Base-by-base conservation (phyloP, 2,888 invertebrate genomes). In the Drosophila ezoana region DNA sequence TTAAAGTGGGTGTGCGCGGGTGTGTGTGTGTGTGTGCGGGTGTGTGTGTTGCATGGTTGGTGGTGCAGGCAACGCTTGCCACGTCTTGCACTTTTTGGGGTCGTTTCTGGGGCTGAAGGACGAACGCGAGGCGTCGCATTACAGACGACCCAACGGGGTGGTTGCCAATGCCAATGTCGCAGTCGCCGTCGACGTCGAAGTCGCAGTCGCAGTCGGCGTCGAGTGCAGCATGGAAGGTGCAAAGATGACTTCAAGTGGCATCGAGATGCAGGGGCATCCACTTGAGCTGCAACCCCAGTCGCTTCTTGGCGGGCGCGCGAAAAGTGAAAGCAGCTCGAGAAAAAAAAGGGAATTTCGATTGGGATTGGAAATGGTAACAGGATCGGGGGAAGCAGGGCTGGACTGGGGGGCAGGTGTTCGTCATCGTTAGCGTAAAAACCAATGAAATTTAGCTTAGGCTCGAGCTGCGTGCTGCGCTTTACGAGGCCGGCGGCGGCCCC, bases 401-500 rank as follows among this genome's bases (percentile, higher is more conserved):
- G n/a, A 10, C 13, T 48, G 48, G n/a, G 43, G 35, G 52, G 47
- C 62, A 54, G 20, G 28, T 28, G 28, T 28, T 28, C 41, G 38
- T 40, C 64, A 68, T 76, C 79, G 72, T 77, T 80, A 65, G 64
- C 83, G 69, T 83, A 83, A 89, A 88, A 89, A 71, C 72, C 81
- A 89, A 85, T 89, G 83, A 85, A 87, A 87, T 82, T 82, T 89
- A 88, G 85, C 77, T 85, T 82, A 87, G 76, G 72, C 69, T 61
- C 57, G 23, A 5, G 62, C 59, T 76, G 72, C 54, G 72, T 70
- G 57, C 76, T 66, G 74, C 81, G 74, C 81, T 89, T 89, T 89
- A 89, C 85, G 89, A 87, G 81, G 61, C 35, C 43, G 76, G 61
- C 35, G 45, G 76, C 72, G 43, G 76, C 72, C 76, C 76, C 80